Percentiles rank a stretch among this genome's conserved stretches.
These are phyloP conservation scores for Caracal caracal DNA, from an alignment of 2,113 vertebrate species.

Conservation along the genomic window DNA sequence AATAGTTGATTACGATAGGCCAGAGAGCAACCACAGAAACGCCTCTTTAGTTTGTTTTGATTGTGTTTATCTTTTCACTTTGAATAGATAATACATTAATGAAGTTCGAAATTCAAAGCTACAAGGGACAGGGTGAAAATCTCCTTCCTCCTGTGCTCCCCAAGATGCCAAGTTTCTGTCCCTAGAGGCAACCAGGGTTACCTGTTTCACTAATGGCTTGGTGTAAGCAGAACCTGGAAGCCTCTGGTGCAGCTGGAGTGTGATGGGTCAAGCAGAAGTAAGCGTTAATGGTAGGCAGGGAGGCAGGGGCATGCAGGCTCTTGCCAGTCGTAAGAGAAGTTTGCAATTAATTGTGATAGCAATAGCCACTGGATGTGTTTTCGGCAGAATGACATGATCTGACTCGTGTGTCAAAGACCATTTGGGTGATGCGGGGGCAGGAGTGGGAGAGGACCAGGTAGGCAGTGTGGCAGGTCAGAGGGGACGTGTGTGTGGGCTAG, in stretches of 20 bases:
- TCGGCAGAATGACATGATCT: neutral
- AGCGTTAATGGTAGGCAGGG: neutral
- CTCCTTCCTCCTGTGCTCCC: neutral
- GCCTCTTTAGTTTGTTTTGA: neutral
- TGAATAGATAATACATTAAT: neutral
- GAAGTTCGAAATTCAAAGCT: neutral
- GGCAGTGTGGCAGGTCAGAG: neutral
- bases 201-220: neutral
- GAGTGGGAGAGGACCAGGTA: neutral
- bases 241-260: fast-evolving
- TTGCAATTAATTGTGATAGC: neutral
- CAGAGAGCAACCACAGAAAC: neutral
- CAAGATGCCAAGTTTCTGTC: neutral
- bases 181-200: neutral
- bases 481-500: neutral
- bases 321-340: neutral
- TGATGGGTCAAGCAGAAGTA: fast-evolving
- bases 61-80: neutral
- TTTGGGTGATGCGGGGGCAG: neutral
- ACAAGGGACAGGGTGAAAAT: neutral
- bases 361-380: conserved; percentile 25
- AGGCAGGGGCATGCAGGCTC: neutral
- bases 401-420: conserved; percentile 28
- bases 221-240: neutral
- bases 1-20: neutral